These are phyloP conservation scores for Amphimallon solstitiale DNA, from an alignment of 2,888 invertebrate species.

Conservation along the genomic window DNA sequence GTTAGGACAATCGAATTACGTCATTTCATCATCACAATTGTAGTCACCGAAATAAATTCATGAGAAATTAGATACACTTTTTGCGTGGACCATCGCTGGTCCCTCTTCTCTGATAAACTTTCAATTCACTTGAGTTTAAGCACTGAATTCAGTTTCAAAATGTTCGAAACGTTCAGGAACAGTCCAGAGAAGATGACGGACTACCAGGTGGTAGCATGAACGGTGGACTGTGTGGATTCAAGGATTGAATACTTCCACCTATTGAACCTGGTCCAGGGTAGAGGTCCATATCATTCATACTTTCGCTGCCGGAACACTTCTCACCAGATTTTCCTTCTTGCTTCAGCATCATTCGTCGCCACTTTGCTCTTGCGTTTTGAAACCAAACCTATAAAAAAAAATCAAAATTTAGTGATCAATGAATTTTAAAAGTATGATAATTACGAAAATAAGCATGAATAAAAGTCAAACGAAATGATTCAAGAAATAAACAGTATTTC, in stretches of 20 bases:
- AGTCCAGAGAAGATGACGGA: constrained; percentile 78
- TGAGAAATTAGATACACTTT: constrained; percentile 21
- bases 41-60: constrained; percentile 31
- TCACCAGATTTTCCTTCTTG: constrained; percentile 79
- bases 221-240: constrained; percentile 76
- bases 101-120: constrained; percentile 7
- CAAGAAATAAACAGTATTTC: too few relatives aligned
- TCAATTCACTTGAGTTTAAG: constrained; percentile 20
- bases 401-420: too few relatives aligned
- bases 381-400: constrained; percentile 88
- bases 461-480: too few relatives aligned
- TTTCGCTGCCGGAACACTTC: constrained; percentile 74
- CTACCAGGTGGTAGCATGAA: constrained; percentile 76
- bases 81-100: constrained; percentile 14
- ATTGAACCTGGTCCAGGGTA: constrained; percentile 70
- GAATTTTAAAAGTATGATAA: too few relatives aligned
- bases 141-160: not conserved
- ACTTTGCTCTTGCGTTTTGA: constrained; percentile 94
- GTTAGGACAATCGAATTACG: constrained; percentile 30
- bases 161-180: constrained; percentile 67
- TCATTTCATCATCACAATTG: constrained; percentile 34
- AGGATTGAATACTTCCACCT: constrained; percentile 71
- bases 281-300: constrained; percentile 71
- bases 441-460: not conserved
- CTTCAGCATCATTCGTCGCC: constrained; percentile 87